Conservation (phyloP, 2,113 vertebrate species). For the Neopipo cinnamomea region DNA sequence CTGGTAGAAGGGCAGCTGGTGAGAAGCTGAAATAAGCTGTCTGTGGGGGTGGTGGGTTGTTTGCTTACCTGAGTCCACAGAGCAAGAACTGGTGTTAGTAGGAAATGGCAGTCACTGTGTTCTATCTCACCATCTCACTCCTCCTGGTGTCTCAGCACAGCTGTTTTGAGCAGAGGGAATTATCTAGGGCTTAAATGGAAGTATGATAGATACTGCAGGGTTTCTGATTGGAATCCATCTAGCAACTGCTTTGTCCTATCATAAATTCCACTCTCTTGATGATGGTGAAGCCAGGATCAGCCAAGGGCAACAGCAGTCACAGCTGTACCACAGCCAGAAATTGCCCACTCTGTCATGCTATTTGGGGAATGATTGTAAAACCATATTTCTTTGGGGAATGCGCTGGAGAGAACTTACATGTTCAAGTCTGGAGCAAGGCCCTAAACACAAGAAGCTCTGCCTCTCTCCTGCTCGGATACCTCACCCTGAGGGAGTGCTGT, state of each 20-base stretch:
- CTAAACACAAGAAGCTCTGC: background rate
- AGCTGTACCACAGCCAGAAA: background rate
- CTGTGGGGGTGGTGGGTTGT: background rate
- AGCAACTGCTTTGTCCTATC: background rate
- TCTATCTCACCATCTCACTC: background rate
- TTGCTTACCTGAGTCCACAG: background rate
- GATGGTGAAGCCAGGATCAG: rapidly evolving
- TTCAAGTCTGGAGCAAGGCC: background rate
- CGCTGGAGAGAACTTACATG: background rate
- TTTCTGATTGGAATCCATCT: rapidly evolving
- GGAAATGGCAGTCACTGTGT: background rate
- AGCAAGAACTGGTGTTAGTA: background rate
- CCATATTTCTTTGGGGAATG: background rate
- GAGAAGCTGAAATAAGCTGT: background rate
- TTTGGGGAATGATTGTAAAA: background rate
- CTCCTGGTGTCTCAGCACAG: background rate
- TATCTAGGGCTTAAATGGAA: background rate
- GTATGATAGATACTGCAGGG: background rate
- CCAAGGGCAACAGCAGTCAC: background rate
- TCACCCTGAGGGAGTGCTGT: background rate
- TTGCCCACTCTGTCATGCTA: too few relatives aligned
- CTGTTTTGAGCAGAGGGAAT: background rate
- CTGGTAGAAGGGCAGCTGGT: background rate
- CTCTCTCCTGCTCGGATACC: background rate
- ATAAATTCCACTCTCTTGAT: background rate